These are phyloP conservation scores for Artibeus jamaicensis DNA, from an alignment of 2,797 vertebrate genomes.

Conservation along the genomic window DNA sequence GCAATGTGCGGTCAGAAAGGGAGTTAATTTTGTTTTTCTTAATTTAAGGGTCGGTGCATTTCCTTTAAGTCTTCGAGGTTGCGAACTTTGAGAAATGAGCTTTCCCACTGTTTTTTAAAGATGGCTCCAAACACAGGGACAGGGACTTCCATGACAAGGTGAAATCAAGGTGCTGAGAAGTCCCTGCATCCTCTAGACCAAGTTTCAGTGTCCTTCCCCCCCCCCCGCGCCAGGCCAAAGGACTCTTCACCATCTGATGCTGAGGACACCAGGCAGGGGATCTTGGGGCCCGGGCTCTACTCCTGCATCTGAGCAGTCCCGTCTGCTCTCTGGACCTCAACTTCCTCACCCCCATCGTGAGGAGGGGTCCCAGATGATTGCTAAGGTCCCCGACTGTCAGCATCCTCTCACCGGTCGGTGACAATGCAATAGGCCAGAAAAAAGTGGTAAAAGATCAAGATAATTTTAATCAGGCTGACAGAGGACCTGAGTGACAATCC, in stretches of 20 bases:
- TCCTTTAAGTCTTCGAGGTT: neutral
- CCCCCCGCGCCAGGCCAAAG: too few species aligned
- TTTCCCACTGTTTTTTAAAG: neutral
- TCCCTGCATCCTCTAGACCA: neutral
- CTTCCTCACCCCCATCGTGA: neutral
- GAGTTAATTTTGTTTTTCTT: neutral
- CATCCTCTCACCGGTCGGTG: neutral
- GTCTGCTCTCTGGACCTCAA: neutral
- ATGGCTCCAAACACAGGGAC: neutral
- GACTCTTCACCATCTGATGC: neutral
- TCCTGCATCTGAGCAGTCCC: neutral
- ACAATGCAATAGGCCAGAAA: neutral
- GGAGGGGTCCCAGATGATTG: neutral
- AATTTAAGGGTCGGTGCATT: neutral
- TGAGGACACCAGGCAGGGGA: neutral
- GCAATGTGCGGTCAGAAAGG: neutral
- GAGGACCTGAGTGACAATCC: conserved; percentile 41
- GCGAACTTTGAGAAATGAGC: neutral
- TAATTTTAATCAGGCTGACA: conserved; percentile 40
- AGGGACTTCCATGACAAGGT: neutral
- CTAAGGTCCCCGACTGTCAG: neutral
- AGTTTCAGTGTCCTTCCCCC: neutral
- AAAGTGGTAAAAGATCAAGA: neutral
- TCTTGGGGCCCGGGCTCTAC: neutral
- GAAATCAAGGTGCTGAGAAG: neutral